Conservation (phyloP, 2,888 invertebrate species). For the Catocala nupta region DNA sequence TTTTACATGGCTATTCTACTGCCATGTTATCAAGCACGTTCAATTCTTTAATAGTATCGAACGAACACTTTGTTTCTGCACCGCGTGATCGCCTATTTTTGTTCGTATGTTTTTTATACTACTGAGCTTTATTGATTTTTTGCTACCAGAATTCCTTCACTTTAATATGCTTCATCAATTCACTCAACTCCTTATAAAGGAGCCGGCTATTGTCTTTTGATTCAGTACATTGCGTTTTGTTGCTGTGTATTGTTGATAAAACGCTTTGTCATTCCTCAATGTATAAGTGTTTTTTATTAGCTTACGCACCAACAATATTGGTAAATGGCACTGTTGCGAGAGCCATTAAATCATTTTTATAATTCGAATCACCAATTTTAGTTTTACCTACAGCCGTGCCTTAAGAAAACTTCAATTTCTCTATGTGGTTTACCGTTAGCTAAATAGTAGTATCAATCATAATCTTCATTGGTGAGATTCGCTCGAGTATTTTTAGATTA, state of each 20-base stretch:
- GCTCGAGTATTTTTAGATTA: conserved; percentile 66
- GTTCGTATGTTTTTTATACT: conserved; percentile 36
- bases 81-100: conserved; percentile 43
- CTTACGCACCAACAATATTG: conserved; percentile 32
- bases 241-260: conserved; percentile 48
- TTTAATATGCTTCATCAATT: conserved; percentile 46
- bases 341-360: conserved; percentile 57
- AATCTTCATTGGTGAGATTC: conserved; percentile 69
- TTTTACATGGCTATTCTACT: conserved; percentile 47
- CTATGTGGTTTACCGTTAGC: conserved; percentile 71
- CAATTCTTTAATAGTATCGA: conserved; percentile 46
- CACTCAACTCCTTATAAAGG: conserved; percentile 48
- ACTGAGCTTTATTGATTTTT: conserved; percentile 50
- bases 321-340: conserved; percentile 42
- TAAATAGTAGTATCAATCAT: conserved; percentile 78
- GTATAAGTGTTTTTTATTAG: conserved; percentile 38
- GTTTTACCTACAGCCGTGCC: conserved; percentile 57
- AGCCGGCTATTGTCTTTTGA: conserved; percentile 46
- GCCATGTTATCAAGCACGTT: conserved; percentile 57
- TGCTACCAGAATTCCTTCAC: conserved; percentile 46
- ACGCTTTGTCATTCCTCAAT: conserved; percentile 47
- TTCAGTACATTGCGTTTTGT: conserved; percentile 49
- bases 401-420: conserved; percentile 63
- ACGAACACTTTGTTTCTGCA: conserved; percentile 53
- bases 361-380: conserved; percentile 58